Conservation (phyloP, 2,113 vertebrate genomes). For the Gallinago jamesoni region DNA sequence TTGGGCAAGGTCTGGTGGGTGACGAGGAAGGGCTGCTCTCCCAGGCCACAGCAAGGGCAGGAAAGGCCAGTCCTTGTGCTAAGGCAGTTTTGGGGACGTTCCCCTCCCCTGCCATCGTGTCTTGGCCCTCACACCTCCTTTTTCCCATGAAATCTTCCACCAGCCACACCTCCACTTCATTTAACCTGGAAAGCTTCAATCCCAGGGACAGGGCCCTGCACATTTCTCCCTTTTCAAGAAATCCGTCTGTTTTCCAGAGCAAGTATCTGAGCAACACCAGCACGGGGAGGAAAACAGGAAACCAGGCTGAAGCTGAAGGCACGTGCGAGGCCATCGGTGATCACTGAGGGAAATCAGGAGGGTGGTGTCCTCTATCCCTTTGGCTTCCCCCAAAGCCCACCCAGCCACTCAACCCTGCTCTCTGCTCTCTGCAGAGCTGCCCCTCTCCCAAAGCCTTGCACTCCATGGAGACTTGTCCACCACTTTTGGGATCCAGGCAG, state of each 20-base stretch:
- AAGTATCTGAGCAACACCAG: neutral
- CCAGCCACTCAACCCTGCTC: neutral
- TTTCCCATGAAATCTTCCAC: neutral
- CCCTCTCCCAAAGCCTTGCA: neutral
- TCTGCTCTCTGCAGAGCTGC: neutral
- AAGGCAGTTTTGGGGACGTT: neutral
- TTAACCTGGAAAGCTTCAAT: neutral
- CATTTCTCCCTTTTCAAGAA: neutral
- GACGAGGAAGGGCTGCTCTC: neutral
- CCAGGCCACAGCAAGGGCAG: neutral
- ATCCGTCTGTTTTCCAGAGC: neutral
- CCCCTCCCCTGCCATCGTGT: neutral
- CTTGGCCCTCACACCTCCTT: neutral
- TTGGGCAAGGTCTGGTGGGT: fast-evolving
- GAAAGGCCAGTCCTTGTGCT: neutral
- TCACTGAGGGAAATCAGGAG: neutral
- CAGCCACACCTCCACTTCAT: neutral
- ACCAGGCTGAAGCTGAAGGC: neutral
- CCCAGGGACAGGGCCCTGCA: neutral
- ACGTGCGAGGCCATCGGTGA: neutral
- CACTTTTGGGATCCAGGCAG: neutral
- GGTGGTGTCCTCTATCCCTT: neutral
- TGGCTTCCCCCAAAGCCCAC: neutral
- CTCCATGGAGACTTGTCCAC: neutral
- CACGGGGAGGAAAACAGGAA: fast-evolving